Evolutionary conservation across 2,888 invertebrate genomes (phyloP), one percentile per base, ranked within the genome.

Genomic region (Lepetodrilus schrolli): DNA sequence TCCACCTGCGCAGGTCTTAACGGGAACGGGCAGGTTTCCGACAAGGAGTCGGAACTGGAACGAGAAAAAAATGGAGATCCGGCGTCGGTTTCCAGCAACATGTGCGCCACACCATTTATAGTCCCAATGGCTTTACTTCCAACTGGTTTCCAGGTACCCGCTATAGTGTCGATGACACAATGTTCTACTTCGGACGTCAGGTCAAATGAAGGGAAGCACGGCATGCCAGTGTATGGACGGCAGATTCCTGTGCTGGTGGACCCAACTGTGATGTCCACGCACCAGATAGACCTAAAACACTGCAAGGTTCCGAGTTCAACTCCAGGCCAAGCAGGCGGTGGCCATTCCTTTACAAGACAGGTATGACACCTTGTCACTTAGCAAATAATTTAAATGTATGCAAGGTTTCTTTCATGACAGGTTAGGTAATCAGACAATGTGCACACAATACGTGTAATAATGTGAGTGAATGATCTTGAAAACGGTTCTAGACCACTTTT

Each of bases 271-370:
- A 26, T 48, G 70, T 36, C 37, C 10, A 68, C 26, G 36, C 65
- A 47, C 8, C 30, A 48, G 10, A 65, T 48, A 47, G 34, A n/a
- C 4, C 13, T 30, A 10, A 34, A 38, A 26, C 48, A 26, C 3
- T 26, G 58, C 51, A 68, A 23, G 10, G 20, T 30, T 2, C 68
- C 68, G n/a, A 26, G 43, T 21, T 5, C 38, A 8, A 1, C 36
- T 13, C 36, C 1, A 68, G 21, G n/a, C 30, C 43, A 1, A 73
- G 51, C 48, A 66, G 77, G 34, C 77, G 77, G 48, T 80, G 80
- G 80, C 78, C 78, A 1, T 80, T 72, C 58, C 78, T 78, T 38
- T 73, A 75, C 30, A 78, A 80, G 48, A 48, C 77, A 66, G 80
- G 78, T 77, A 49, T n/a, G n/a, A n/a, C n/a, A n/a, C n/a, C n/a